Base-by-base conservation (phyloP, 2,113 vertebrate genomes). In the Phalacrocorax brasilianus region DNA sequence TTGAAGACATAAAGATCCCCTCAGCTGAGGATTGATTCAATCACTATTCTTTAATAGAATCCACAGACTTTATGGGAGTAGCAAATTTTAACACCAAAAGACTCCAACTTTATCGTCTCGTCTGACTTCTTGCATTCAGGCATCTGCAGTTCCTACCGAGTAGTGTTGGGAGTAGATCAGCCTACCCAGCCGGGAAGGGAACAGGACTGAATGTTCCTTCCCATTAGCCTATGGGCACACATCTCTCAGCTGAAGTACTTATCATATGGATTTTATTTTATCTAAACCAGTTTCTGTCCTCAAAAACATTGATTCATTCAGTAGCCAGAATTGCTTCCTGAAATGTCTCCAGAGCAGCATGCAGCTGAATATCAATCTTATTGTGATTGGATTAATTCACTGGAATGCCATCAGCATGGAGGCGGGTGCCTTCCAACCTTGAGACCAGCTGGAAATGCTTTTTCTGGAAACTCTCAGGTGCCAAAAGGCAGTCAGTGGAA, bases 391-490 rank as follows among this genome's bases (percentile, higher is more conserved):
- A 90, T 93, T 96, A 83, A 70, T 95, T 79, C 90, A 77, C 67
- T 95, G 94, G 72, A 96, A 96, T 90, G 49, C 63, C 42, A 63
- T 79, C 78, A 91, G 42, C 44, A 1, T 83, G 77, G 49, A 93
- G 82, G 50, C 42, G 33, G 52, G 63, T 91, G 90, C 88, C 78
- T 94, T 96, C 91, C 93, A 95, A 76, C 71, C 71, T 93, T 85
- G 89, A 94, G 87, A 94, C 70, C 94, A 97, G 91, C 89, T 95
- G 91, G 78, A 91, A 88, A 8, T 79, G 61, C 55, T 97, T 96
- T 93, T 94, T 80, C 66, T 94, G 75, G 74, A 95, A 95, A 66
- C 32, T 91, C 67, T 23, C 67, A 91, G 85, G 85, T 96, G 95
- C 93, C 90, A 93, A 88, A 86, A 95, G 59, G 85, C 90, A 95